A percentile compares a stretch with the other conserved stretches of the same genome.
phyloP scores from a whole-genome alignment of 2,888 invertebrate species.

The Morpho deidamia region DNA sequence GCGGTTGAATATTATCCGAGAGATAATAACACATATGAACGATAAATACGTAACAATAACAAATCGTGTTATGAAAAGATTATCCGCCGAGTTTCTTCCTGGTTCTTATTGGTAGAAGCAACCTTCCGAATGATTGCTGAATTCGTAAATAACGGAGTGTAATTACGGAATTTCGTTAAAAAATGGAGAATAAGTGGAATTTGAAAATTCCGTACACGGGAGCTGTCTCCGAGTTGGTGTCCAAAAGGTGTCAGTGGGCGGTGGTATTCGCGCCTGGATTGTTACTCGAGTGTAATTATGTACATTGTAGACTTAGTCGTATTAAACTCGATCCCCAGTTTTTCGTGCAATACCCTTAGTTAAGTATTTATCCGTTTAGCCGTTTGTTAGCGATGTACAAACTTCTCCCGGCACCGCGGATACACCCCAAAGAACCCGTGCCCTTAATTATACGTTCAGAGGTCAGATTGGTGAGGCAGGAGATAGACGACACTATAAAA shows the following conservation, averaged over 20 bases:
- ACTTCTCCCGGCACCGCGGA: constrained; percentile 37
- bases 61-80: too few relatives aligned
- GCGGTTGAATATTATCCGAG: too few relatives aligned
- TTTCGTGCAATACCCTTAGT: constrained; percentile 75
- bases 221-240: background rate
- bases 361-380: constrained; percentile 74
- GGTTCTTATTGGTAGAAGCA: too few relatives aligned
- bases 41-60: too few relatives aligned
- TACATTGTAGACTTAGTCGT: constrained; percentile 57
- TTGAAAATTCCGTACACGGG: background rate
- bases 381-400: constrained; percentile 63
- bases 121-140: too few relatives aligned
- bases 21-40: too few relatives aligned
- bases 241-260: background rate
- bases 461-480: background rate
- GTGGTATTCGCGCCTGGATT: constrained; percentile 11
- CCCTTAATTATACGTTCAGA: background rate
- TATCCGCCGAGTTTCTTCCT: too few relatives aligned
- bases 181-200: background rate
- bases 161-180: background rate
- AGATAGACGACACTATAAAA: background rate
- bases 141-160: background rate
- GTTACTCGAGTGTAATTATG: constrained; percentile 65
- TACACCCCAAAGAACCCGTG: constrained; percentile 8
- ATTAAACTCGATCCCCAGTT: constrained; percentile 48